phyloP scores from a whole-genome alignment of 2,888 invertebrate genomes.

The Reticulitermes lucifugus region DNA sequence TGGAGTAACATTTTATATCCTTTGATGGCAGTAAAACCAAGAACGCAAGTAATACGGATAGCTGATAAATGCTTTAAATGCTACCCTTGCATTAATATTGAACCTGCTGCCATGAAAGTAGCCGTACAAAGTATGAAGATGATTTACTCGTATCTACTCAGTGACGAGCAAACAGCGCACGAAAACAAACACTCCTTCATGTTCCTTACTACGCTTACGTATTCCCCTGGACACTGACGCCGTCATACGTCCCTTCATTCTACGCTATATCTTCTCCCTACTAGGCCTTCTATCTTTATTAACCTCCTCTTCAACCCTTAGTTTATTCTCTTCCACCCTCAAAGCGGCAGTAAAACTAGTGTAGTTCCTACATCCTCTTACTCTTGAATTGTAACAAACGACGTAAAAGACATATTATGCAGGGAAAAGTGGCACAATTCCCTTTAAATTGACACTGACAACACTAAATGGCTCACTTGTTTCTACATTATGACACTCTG shows the following conservation, averaged over 20 bases:
- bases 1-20: no score
- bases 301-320: constrained; percentile 41
- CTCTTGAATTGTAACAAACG: constrained; percentile 32
- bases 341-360: constrained; percentile 23
- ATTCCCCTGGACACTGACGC: neutral
- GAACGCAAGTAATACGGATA: no score
- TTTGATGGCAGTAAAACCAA: no score
- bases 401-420: neutral
- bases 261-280: constrained; percentile 20
- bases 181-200: neutral
- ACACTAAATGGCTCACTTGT: no score
- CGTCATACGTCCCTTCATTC: constrained; percentile 28
- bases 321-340: constrained; percentile 23
- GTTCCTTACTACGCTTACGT: neutral
- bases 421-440: neutral
- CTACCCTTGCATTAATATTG: no score
- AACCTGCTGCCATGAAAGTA: no score
- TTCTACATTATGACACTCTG: neutral
- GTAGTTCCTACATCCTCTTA: constrained; percentile 23
- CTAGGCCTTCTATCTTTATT: constrained; percentile 48
- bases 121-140: no score
- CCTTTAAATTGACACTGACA: neutral
- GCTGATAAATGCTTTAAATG: no score
- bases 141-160: no score
- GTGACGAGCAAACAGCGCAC: neutral